phyloP scores from a whole-genome alignment of 2,888 invertebrate species.

The Reticulitermes lucifugus region DNA sequence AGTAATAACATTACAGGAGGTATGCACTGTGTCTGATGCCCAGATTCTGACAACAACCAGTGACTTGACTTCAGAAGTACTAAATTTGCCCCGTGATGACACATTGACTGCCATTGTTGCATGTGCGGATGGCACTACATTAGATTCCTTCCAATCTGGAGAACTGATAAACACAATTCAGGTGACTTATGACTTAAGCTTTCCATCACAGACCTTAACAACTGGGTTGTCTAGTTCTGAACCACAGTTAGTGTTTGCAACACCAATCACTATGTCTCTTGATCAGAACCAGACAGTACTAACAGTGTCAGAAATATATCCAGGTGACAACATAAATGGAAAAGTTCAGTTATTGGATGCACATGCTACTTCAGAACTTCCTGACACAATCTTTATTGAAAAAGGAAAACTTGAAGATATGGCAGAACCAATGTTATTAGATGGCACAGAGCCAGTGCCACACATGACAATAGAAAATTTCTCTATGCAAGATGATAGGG shows the following conservation, averaged over 20 bases:
- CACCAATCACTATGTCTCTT: constrained; percentile 20
- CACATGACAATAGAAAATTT: constrained; percentile 18
- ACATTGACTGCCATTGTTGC: not conserved
- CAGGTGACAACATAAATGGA: not conserved
- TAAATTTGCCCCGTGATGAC: not conserved
- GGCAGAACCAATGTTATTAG: constrained; percentile 10
- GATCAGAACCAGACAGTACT: not conserved
- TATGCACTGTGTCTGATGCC: not conserved
- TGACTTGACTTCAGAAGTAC: not conserved
- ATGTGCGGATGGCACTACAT: not conserved
- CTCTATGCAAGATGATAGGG: not conserved
- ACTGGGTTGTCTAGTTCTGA: constrained; percentile 11
- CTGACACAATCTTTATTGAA: constrained; percentile 21
- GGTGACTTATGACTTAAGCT: constrained; percentile 6
- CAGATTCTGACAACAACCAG: not conserved
- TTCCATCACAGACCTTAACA: constrained; percentile 8
- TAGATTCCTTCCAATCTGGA: constrained; percentile 14
- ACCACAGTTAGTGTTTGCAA: constrained; percentile 21
- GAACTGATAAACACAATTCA: not conserved
- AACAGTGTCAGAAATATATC: not conserved
- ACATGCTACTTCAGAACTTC: not conserved
- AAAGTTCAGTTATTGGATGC: not conserved
- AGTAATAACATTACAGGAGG: constrained; percentile 13
- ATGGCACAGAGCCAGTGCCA: not conserved
- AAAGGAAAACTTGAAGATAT: constrained; percentile 5